Evolutionary conservation across 2,113 vertebrate species (phyloP), one percentile per base, ranked within the genome.

Genomic region (Baryphthengus martii): DNA sequence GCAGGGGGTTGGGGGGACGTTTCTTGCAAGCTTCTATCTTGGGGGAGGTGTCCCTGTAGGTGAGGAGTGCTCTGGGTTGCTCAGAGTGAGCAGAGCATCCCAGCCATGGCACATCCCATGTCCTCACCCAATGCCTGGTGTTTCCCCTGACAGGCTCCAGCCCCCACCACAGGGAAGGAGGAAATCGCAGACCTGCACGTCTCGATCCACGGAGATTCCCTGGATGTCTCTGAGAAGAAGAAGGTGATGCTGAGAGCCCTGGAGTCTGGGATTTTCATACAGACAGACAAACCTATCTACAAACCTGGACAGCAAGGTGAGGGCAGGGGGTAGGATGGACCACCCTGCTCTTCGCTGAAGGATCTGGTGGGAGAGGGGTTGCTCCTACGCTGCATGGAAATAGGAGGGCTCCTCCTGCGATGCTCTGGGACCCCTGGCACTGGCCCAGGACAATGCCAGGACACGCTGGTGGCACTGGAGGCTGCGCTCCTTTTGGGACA

Each of bases 301-400:
- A 96, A 91, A n/a, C 90, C 94, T 11, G 94, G 90, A 20, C 95
- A 96, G 68, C 21, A 86, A 84, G 95, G 95, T 96, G 94, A 84
- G 87, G 21, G 37, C 11, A 9, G 40, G 10, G 52, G 26, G 13
- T 26, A 40, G 67, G 44, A 40, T 35, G 45, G 42, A 50, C 21
- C 35, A 35, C 7, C 6, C 35, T 14, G 31, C 31, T 61, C 70
- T 37, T 50, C 45, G 31, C 24, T 80, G 62, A 49, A n/a, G 71
- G 58, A n/a, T 13, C 52, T 66, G 42, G 3, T 35, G 76, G 80
- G 45, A 70, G 20, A n/a, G 39, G 26, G 28, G 9, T 16, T 28
- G 40, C 53, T 87, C 63, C 31, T 42, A 4, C 7, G 1, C 13
- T 40, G 47, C 31, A 12, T 25, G 45, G 59, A 17, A 61, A 70